Percentiles rank a stretch among this genome's conserved stretches.
These are phyloP conservation scores for Mormyrus proboscirostris DNA, from an alignment of 2,797 vertebrate genomes.

Conservation along the genomic window DNA sequence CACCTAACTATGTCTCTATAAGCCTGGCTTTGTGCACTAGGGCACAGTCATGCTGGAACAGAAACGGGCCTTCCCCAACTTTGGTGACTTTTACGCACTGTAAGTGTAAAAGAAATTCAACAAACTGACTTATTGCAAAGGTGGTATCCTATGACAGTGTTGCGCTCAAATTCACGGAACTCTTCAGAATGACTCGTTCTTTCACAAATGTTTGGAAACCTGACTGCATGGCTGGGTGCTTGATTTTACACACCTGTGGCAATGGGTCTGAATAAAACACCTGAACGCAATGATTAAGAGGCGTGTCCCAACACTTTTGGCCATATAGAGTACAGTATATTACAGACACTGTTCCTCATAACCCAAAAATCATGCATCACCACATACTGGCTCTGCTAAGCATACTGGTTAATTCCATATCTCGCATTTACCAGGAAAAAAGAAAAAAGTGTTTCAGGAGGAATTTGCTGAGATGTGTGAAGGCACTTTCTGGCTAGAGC, in stretches of 20 bases:
- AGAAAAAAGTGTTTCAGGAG: neutral
- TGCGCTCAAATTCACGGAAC: neutral
- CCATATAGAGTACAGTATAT: neutral
- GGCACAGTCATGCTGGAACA: neutral
- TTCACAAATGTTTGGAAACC: neutral
- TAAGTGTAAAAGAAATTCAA: neutral
- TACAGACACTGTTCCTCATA: neutral
- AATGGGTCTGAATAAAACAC: neutral
- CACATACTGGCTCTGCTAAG: neutral
- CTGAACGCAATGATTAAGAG: neutral
- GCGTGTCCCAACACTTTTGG: neutral
- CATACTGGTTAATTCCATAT: neutral
- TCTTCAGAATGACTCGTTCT: neutral
- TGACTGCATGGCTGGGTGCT: neutral
- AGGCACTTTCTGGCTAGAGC: neutral
- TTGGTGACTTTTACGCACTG: neutral
- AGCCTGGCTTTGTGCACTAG: neutral
- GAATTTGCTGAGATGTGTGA: neutral
- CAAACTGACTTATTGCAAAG: neutral
- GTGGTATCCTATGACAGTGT: neutral
- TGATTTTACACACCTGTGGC: neutral
- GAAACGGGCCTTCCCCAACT: neutral
- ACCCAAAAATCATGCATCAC: neutral
- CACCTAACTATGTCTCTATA: neutral
- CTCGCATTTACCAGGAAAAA: conserved; percentile 1